Conservation (phyloP, 1,140 invertebrate species). For the Drosophila sproati region DNA sequence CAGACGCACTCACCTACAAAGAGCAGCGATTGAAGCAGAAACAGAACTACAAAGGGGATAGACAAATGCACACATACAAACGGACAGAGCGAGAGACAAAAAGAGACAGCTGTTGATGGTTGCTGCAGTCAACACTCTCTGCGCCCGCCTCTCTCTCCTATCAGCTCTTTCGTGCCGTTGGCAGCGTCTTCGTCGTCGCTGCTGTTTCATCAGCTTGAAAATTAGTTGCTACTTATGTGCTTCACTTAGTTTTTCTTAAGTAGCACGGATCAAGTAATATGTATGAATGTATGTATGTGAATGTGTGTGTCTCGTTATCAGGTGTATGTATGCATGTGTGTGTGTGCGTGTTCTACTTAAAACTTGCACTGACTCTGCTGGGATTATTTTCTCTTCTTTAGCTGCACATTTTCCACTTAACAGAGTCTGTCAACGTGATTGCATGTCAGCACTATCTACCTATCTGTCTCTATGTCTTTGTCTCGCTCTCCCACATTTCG, state of each 20-base stretch:
- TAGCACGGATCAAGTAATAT: constrained; percentile 74
- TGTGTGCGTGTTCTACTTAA: constrained; percentile 38
- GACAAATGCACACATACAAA: not conserved
- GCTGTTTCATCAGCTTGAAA: constrained; percentile 78
- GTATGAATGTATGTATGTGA: constrained; percentile 18
- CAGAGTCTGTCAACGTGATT: constrained; percentile 80
- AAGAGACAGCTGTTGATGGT: constrained; percentile 47
- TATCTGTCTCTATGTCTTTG: not conserved
- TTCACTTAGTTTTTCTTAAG: constrained; percentile 83
- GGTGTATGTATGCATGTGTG: constrained; percentile 19
- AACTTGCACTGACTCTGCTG: constrained; percentile 39
- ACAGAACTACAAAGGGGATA: constrained; percentile 7
- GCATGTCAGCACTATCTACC: constrained; percentile 60
- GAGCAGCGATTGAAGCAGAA: not conserved
- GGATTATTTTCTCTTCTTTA: constrained; percentile 73
- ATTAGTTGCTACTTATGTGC: constrained; percentile 82
- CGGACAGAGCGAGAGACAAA: constrained; percentile 5
- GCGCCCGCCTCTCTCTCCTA: constrained; percentile 25
- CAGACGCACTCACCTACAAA: constrained; percentile 3
- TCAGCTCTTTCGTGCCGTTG: constrained; percentile 23
- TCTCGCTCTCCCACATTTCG: constrained; percentile 3
- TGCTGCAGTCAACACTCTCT: constrained; percentile 18
- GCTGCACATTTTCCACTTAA: constrained; percentile 76
- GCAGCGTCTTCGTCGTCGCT: constrained; percentile 44
- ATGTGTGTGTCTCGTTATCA: constrained; percentile 30